phyloP scores from a whole-genome alignment of 2,888 invertebrate genomes.

The Julus scandinavius region DNA sequence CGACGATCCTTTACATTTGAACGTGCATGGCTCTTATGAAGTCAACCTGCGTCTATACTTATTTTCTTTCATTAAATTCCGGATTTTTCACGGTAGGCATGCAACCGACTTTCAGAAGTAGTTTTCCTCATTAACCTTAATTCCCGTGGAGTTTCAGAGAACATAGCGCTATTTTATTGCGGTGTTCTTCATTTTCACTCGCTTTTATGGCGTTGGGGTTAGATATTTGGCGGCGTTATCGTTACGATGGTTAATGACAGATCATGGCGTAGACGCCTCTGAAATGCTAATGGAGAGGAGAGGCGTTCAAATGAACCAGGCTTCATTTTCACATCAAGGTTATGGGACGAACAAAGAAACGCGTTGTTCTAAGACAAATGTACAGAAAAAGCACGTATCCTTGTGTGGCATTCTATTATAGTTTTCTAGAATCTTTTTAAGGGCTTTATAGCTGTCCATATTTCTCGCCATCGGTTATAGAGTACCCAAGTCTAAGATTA shows the following conservation, averaged over 20 bases:
- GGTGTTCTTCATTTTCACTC: conserved; percentile 16
- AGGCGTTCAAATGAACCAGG: background rate
- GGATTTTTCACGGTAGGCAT: background rate
- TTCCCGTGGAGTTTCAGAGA: background rate
- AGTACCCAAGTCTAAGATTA: background rate
- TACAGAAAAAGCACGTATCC: background rate
- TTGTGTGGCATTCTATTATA: background rate
- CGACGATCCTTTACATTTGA: no score
- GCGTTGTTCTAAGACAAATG: conserved; percentile 8
- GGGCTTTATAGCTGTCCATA: no score
- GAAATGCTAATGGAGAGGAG: conserved; percentile 13
- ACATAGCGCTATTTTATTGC: background rate
- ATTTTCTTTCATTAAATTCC: background rate
- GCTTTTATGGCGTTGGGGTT: conserved; percentile 19
- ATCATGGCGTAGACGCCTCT: conserved; percentile 21
- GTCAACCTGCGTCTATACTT: background rate
- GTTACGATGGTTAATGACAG: background rate
- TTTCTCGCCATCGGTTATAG: background rate
- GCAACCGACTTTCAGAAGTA: background rate
- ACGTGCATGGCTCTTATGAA: background rate
- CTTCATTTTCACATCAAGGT: conserved; percentile 27
- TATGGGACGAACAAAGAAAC: background rate
- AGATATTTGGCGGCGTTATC: conserved; percentile 38
- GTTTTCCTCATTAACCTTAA: conserved; percentile 39
- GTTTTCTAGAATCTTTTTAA: background rate